phyloP scores from a whole-genome alignment of 2,113 vertebrate species.

The Ciconia boyciana region DNA sequence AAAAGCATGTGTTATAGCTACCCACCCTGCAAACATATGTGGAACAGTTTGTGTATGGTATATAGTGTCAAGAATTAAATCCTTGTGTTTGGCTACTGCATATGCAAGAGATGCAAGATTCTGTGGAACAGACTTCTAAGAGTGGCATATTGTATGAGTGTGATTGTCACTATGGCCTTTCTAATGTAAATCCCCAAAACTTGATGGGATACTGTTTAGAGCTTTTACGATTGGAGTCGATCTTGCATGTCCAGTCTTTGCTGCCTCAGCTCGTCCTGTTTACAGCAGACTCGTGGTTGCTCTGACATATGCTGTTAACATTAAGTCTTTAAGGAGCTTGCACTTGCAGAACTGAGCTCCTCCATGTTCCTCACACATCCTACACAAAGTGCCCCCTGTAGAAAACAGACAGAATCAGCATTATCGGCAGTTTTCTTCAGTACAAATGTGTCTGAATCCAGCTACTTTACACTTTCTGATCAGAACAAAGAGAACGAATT shows the following conservation, averaged over 20 bases:
- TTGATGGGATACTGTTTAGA: background rate
- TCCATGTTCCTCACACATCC: background rate
- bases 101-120: background rate
- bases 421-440: background rate
- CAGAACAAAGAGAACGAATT: background rate
- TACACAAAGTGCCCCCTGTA: background rate
- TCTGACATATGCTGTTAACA: background rate
- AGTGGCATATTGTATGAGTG: background rate
- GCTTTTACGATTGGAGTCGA: background rate
- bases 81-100: background rate
- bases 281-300: background rate
- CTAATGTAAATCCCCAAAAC: background rate
- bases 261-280: background rate
- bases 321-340: background rate
- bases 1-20: background rate
- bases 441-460: background rate
- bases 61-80: conserved; percentile 34
- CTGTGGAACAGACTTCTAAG: background rate
- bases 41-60: conserved; percentile 19
- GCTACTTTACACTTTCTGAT: background rate
- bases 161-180: background rate
- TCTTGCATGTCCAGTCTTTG: background rate
- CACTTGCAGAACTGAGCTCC: background rate
- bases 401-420: background rate
- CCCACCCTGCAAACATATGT: conserved; percentile 30